Conservation (phyloP, 2,888 invertebrate genomes). For the Pseudococcus jackbeardsleyi region DNA sequence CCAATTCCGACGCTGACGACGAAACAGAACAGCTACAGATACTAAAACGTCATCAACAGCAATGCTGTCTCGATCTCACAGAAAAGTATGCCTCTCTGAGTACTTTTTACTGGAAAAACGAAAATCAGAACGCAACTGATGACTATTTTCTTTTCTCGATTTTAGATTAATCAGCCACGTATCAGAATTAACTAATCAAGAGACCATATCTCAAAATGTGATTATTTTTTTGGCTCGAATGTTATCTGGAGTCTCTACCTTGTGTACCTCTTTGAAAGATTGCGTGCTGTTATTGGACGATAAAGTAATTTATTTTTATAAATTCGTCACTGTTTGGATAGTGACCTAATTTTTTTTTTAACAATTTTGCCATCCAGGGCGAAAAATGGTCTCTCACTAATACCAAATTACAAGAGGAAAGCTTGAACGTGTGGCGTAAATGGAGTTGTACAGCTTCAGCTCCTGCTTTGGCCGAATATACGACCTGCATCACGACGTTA, state of each 20-base stretch:
- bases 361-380: slow-evolving; percentile 12
- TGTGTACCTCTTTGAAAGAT: slow-evolving; percentile 53
- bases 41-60: slow-evolving; percentile 53
- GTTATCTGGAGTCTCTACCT: slow-evolving; percentile 37
- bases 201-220: neutral
- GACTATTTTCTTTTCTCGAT: neutral
- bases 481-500: neutral
- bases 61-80: slow-evolving; percentile 39
- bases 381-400: slow-evolving; percentile 44
- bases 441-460: slow-evolving; percentile 25
- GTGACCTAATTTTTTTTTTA: neutral
- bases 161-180: slow-evolving; percentile 14
- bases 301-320: neutral
- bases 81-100: slow-evolving; percentile 1
- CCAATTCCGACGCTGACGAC: neutral
- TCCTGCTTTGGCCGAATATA: slow-evolving; percentile 17
- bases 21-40: slow-evolving; percentile 36
- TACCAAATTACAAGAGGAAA: slow-evolving; percentile 46
- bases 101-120: neutral
- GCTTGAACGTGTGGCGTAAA: slow-evolving; percentile 56
- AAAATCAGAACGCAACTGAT: neutral
- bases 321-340: too few relatives aligned
- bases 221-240: slow-evolving; percentile 55
- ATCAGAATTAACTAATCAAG: neutral
- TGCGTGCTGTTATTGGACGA: slow-evolving; percentile 53